phyloP scores from a whole-genome alignment of 2,888 invertebrate species.

The Pseudoips prasinana region DNA sequence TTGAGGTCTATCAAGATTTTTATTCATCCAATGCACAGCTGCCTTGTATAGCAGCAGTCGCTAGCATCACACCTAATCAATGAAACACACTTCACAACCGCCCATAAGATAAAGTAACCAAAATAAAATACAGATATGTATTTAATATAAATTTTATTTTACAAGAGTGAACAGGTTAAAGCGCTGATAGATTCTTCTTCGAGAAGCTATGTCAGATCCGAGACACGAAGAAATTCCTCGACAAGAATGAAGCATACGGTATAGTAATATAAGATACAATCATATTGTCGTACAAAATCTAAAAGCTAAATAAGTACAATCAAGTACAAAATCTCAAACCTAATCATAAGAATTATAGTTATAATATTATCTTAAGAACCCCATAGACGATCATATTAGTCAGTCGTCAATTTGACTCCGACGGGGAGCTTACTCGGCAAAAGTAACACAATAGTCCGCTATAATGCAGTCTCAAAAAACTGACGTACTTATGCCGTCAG shows the following conservation, averaged over 20 bases:
- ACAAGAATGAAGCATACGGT: conserved; percentile 22
- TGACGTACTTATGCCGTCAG: no score
- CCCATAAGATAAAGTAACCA: not conserved
- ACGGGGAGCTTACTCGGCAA: no score
- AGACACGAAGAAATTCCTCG: not conserved
- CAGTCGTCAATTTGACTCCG: no score
- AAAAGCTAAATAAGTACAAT: conserved; percentile 41
- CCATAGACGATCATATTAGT: no score
- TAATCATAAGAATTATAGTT: conserved; percentile 10
- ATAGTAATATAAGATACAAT: conserved; percentile 16
- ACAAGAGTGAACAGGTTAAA: conserved; percentile 55
- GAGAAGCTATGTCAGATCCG: conserved; percentile 39
- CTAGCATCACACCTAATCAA: no score
- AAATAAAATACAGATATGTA: conserved; percentile 35
- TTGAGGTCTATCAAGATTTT: no score
- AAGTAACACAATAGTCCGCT: no score
- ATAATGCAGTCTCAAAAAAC: no score
- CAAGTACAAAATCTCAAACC: conserved; percentile 37
- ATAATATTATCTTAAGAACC: not conserved
- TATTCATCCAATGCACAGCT: no score
- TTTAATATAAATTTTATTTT: conserved; percentile 62
- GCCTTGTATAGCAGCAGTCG: no score
- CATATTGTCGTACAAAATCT: conserved; percentile 47
- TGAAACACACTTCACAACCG: no score
- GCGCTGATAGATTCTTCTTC: conserved; percentile 48